Evolutionary conservation across 2,113 vertebrate genomes (phyloP).

Genomic region (Megaceryle maxima): DNA sequence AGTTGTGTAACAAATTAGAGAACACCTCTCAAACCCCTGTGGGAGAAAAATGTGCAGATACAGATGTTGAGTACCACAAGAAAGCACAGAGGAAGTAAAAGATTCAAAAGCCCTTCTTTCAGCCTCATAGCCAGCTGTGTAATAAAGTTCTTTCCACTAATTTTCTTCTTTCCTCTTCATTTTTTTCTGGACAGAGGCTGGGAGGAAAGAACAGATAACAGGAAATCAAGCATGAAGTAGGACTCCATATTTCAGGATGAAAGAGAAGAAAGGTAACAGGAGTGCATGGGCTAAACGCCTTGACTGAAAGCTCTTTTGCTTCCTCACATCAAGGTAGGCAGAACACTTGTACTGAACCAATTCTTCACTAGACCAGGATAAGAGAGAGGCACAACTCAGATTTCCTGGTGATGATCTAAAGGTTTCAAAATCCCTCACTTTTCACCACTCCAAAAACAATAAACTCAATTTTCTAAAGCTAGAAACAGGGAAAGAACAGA

Average conservation of each 20-base stretch:
- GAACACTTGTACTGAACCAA: background rate
- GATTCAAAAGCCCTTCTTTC: background rate
- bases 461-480: background rate
- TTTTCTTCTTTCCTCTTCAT: background rate
- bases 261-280: background rate
- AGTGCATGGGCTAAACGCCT: background rate
- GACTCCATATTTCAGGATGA: background rate
- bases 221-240: background rate
- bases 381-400: background rate
- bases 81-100: background rate
- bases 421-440: background rate
- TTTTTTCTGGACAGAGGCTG: background rate
- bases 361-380: background rate
- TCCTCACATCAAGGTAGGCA: background rate
- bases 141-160: background rate
- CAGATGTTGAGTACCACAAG: background rate
- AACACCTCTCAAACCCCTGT: background rate
- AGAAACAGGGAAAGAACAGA: background rate
- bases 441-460: background rate
- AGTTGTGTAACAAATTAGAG: background rate
- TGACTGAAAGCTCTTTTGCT: background rate
- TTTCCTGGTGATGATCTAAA: background rate
- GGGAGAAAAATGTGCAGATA: background rate
- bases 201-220: background rate
- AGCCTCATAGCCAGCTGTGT: background rate